Base-by-base conservation (phyloP, 2,797 vertebrate genomes). In the Anguilla pacifica region DNA sequence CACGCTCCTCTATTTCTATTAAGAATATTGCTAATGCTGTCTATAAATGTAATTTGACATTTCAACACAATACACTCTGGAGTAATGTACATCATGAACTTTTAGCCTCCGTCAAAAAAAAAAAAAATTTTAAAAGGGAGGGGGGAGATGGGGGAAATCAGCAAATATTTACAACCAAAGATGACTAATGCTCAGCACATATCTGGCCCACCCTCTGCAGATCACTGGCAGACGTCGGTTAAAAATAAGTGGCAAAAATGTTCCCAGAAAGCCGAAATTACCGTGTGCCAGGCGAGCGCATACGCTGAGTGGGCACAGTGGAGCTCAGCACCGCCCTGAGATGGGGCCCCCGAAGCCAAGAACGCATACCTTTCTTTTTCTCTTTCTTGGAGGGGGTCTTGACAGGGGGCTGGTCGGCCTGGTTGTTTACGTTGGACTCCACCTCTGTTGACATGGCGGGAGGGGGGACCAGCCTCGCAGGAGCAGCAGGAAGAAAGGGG, bases 281-380 rank as follows among this genome's bases (percentile, higher is more conserved):
- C 46, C 3, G 55, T 15, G 57, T 67, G 57, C 51, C 53, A 84
- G 53, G 10, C 13, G 61, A 31, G 10, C 13, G 25, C 64, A 55
- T 17, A 64, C 57, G 46, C 87, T 67, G 39, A 88, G 57, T 49
- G 61, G 10, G 55, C 77, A 51, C 1, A 51, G 77, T 19, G n/a
- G 25, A 67, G 43, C 39, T 19, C 77, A 51, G 17, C 28, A 82
- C 85, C 59, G 39, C 25, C 43, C 31, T 43, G 67, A 70, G 35
- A 46, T 11, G 25, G 17, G 2, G 9, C 53, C 51, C 11, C 31
- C 3, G 0, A 57, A 22, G 46, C 74, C 61, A 11, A 53, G 74
- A 86, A 67, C 53, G 87, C 91, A 86, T 95, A 97, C 97, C 97
- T 94, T 96, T 97, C 93, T 96, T 97, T 92, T 96, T 97, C 85